These are phyloP conservation scores for Parazoanthus darwini DNA, from an alignment of 92 coral and sea anemone genomes.

Conservation along the genomic window DNA sequence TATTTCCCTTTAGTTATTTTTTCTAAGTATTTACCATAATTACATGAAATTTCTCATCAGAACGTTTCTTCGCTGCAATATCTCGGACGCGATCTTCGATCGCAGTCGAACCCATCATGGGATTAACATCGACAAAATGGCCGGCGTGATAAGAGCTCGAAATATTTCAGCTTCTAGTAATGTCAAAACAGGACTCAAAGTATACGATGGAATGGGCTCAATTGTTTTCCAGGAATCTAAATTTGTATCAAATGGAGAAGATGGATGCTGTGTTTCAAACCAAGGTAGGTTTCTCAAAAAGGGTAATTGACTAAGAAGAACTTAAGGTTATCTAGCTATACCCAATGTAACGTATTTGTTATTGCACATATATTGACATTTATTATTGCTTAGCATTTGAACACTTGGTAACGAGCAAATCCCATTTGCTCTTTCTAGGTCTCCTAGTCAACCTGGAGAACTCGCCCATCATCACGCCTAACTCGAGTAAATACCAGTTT, in stretches of 20 bases:
- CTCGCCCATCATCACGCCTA: no score
- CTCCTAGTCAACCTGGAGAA: no score
- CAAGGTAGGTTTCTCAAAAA: slow-evolving; percentile 14
- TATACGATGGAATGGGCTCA: slow-evolving; percentile 51
- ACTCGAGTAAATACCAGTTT: no score
- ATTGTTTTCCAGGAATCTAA: slow-evolving; percentile 17
- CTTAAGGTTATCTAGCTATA: no score
- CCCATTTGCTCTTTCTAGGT: no score
- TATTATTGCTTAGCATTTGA: no score
- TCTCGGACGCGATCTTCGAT: slow-evolving; percentile 7
- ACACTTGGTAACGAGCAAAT: no score
- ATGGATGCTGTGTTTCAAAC: slow-evolving; percentile 49
- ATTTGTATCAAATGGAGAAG: slow-evolving; percentile 37
- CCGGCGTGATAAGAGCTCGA: slow-evolving; percentile 30
- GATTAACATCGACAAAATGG: slow-evolving; percentile 16
- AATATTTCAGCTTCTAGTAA: slow-evolving; percentile 42
- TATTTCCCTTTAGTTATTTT: no score
- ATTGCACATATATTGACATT: no score
- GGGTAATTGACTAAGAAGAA: not conserved
- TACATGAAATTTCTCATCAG: not conserved
- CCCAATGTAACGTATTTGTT: no score
- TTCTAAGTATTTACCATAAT: no score
- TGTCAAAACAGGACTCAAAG: slow-evolving; percentile 37
- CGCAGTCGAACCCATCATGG: slow-evolving; percentile 39
- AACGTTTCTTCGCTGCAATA: not conserved